Evolutionary conservation across 1,140 invertebrate genomes (phyloP).

Genomic region (Drosophila arizonae): DNA sequence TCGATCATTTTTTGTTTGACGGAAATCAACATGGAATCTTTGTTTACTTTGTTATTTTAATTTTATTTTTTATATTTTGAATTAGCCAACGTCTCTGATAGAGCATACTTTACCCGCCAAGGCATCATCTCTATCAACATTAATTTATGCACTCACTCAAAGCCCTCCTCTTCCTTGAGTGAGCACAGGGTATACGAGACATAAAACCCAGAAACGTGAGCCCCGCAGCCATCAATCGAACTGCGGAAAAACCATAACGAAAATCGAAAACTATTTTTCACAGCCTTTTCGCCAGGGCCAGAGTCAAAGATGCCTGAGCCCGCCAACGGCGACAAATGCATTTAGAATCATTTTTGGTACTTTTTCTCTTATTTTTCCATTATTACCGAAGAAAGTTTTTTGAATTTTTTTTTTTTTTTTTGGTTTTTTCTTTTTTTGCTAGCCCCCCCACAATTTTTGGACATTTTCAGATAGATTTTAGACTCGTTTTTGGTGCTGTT

Average conservation of each 20-base stretch:
- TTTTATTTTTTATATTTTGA: too few relatives aligned
- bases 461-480: conserved; percentile 39
- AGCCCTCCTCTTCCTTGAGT: too few relatives aligned
- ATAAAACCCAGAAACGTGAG: conserved; percentile 48
- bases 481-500: conserved; percentile 2
- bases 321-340: conserved; percentile 67
- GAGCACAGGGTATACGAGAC: conserved; percentile 51
- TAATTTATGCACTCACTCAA: too few relatives aligned
- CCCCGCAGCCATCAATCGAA: conserved; percentile 69
- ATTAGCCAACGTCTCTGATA: too few relatives aligned
- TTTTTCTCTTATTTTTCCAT: conserved; percentile 19
- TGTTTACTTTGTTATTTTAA: too few relatives aligned
- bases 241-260: conserved; percentile 55
- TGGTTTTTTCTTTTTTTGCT: neutral
- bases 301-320: conserved; percentile 48
- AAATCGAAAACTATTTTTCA: conserved; percentile 76
- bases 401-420: conserved; percentile 28
- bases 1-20: too few relatives aligned
- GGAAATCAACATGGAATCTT: too few relatives aligned
- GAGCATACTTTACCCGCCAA: too few relatives aligned
- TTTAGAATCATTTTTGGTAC: conserved; percentile 54
- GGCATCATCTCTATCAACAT: too few relatives aligned
- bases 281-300: conserved; percentile 45
- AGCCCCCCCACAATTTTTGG: conserved; percentile 29
- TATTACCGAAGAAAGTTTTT: conserved; percentile 62